phyloP scores from a whole-genome alignment of 1,140 invertebrate species.

The Harpegnathos saltator region DNA sequence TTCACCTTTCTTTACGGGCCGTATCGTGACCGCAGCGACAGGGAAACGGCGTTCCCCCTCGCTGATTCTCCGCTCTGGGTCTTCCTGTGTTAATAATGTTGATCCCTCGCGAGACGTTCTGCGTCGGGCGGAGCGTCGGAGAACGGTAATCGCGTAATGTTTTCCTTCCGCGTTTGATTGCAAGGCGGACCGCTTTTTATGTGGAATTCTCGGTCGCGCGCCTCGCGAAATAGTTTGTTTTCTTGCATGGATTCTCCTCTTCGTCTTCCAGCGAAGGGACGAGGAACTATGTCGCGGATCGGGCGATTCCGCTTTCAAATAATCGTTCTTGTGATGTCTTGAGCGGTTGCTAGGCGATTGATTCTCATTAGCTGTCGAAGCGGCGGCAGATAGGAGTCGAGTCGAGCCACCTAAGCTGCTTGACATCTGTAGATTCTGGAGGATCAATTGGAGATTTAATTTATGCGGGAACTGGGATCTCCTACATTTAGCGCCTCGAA shows the following conservation, averaged over 20 bases:
- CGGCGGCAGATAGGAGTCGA: no score
- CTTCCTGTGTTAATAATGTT: conserved; percentile 36
- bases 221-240: not conserved
- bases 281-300: not conserved
- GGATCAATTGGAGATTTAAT: no score
- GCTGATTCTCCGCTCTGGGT: not conserved
- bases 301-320: no score
- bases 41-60: not conserved
- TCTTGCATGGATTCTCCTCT: not conserved
- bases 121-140: not conserved
- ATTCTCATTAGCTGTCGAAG: no score
- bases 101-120: not conserved
- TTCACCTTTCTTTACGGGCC: conserved; percentile 32
- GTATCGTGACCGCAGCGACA: conserved; percentile 1
- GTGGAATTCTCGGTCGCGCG: not conserved
- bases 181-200: conserved; percentile 12
- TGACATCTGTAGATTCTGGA: no score
- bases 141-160: no score
- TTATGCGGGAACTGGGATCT: no score
- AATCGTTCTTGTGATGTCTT: no score
- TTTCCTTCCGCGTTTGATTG: not conserved
- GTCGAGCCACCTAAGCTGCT: no score
- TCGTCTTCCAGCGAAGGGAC: not conserved
- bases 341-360: no score
- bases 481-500: no score